phyloP scores from a whole-genome alignment of 2,113 vertebrate genomes.

The Ardeotis arabs region DNA sequence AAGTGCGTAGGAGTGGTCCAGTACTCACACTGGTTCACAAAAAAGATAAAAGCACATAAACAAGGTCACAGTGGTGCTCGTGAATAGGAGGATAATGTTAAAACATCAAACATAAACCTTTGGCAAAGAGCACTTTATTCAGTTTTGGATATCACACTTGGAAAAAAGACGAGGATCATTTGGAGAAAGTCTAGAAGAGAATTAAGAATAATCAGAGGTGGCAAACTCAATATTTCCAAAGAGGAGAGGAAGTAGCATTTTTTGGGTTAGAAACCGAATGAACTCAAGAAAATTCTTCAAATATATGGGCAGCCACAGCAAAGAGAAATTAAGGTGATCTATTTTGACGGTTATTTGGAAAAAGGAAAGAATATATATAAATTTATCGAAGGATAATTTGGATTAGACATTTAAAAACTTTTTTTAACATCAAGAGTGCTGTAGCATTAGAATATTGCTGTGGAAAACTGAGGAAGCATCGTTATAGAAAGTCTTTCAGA shows the following conservation, averaged over 20 bases:
- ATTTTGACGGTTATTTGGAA: not conserved
- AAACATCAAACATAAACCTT: not conserved
- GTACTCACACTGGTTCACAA: not conserved
- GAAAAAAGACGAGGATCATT: accelerated
- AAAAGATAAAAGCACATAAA: not conserved
- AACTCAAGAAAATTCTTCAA: not conserved
- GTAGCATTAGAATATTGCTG: not conserved
- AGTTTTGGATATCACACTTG: not conserved
- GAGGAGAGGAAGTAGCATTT: not conserved
- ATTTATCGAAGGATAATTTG: not conserved
- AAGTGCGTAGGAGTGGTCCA: not conserved
- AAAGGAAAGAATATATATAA: not conserved
- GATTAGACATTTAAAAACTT: not conserved
- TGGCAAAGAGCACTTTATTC: not conserved
- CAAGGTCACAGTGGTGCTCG: accelerated
- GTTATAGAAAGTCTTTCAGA: not conserved
- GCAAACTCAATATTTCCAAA: accelerated
- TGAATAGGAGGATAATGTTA: not conserved
- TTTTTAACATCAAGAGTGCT: not conserved
- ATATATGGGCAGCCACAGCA: not conserved
- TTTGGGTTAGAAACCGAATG: accelerated
- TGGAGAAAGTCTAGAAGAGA: not conserved
- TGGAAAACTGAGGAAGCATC: slow-evolving; percentile 30
- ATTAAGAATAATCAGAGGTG: not conserved
- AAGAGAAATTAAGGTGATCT: not conserved